Conservation (phyloP, 2,113 vertebrate genomes). For the Psophia crepitans region DNA sequence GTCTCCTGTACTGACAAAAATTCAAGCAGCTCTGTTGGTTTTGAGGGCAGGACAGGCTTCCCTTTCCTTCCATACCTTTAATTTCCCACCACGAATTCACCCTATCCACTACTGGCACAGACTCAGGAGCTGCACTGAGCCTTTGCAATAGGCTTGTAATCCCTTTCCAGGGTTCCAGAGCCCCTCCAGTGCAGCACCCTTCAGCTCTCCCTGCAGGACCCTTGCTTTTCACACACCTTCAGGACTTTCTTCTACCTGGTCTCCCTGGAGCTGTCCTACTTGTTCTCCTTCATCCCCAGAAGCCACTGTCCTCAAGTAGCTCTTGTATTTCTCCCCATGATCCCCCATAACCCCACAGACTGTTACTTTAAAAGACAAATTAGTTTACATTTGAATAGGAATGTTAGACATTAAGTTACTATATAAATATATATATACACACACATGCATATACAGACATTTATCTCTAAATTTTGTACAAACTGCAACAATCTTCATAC, state of each 20-base stretch:
- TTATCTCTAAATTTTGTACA: slow-evolving; percentile 25
- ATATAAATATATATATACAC: background rate
- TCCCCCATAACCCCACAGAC: background rate
- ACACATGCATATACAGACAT: background rate
- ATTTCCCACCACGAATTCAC: background rate
- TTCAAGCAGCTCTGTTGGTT: background rate
- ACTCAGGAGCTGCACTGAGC: background rate
- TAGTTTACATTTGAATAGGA: slow-evolving; percentile 57
- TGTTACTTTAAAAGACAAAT: slow-evolving; percentile 36
- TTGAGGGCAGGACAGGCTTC: background rate
- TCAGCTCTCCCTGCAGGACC: too few relatives aligned
- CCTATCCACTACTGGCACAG: background rate
- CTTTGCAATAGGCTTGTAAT: background rate
- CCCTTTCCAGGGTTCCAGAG: background rate
- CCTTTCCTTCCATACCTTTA: background rate
- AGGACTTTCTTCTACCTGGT: background rate
- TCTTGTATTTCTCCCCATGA: background rate
- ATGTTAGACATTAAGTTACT: slow-evolving; percentile 57
- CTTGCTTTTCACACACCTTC: background rate
- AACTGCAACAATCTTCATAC: slow-evolving; percentile 37
- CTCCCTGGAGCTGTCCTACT: background rate
- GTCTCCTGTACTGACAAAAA: background rate
- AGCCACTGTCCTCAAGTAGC: background rate
- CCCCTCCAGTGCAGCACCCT: too few relatives aligned
- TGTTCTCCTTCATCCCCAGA: background rate